Evolutionary conservation across 2,113 vertebrate species (phyloP).

Genomic region (Elanoides forficatus): DNA sequence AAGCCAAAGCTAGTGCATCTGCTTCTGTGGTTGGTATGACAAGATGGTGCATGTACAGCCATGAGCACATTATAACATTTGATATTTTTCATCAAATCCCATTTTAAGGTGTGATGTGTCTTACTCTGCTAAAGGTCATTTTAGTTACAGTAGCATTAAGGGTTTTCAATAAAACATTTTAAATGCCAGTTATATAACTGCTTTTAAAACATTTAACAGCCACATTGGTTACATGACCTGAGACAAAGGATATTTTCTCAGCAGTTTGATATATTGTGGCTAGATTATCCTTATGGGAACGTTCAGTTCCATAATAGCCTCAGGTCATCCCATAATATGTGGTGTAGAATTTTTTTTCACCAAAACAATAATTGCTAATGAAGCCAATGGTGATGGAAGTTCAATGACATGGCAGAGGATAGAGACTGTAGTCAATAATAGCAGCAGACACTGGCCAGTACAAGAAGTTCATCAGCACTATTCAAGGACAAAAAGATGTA

Average conservation of each 20-base stretch:
- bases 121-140: slow-evolving; percentile 54
- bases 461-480: not conserved
- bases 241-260: slow-evolving; percentile 69
- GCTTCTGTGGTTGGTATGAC: not conserved
- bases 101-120: slow-evolving; percentile 56
- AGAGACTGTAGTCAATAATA: slow-evolving; percentile 9
- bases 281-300: slow-evolving; percentile 59
- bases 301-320: slow-evolving; percentile 33
- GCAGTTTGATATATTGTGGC: slow-evolving; percentile 52
- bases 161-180: slow-evolving; percentile 72
- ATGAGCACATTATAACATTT: slow-evolving; percentile 2
- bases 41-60: not conserved
- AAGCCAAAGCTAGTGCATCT: not conserved
- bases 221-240: slow-evolving; percentile 56
- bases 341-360: slow-evolving; percentile 15
- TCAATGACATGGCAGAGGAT: slow-evolving; percentile 50
- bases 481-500: not conserved
- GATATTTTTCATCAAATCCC: slow-evolving; percentile 60
- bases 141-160: slow-evolving; percentile 61
- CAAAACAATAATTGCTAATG: slow-evolving; percentile 63
- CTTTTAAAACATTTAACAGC: slow-evolving; percentile 71
- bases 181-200: slow-evolving; percentile 69
- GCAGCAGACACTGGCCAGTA: not conserved
- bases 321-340: slow-evolving; percentile 40
- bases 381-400: slow-evolving; percentile 49